A percentile compares a stretch with the other conserved stretches of the same genome.
phyloP scores from a whole-genome alignment of 2,797 vertebrate genomes.

The Erithacus rubecula region DNA sequence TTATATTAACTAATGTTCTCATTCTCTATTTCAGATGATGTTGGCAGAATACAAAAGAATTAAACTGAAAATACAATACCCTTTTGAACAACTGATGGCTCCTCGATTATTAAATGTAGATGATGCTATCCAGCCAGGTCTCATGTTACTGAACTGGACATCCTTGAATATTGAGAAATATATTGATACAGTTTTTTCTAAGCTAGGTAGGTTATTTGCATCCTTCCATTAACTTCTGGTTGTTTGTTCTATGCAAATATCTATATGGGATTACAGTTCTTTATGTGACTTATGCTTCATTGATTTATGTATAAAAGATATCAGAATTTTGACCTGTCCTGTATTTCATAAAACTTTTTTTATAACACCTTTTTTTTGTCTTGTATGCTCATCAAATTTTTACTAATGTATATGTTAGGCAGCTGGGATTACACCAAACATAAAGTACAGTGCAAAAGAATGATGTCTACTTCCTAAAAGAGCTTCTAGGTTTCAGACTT shows the following conservation, averaged over 20 bases:
- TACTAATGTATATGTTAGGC: not conserved
- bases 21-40: slow-evolving; percentile 79
- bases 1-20: not conserved
- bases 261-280: not conserved
- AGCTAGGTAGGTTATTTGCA: slow-evolving; percentile 78
- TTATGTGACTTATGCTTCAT: not conserved
- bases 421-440: not conserved
- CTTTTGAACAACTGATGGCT: slow-evolving; percentile 79
- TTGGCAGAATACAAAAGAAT: slow-evolving; percentile 88
- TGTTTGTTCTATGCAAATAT: not conserved
- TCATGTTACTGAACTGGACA: slow-evolving; percentile 87
- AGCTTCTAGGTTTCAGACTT: not conserved
- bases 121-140: slow-evolving; percentile 85
- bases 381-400: not conserved
- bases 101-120: slow-evolving; percentile 86
- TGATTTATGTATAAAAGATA: not conserved
- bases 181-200: slow-evolving; percentile 76
- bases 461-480: not conserved
- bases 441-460: not conserved
- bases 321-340: not conserved
- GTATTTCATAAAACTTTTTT: not conserved
- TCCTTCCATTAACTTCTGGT: not conserved
- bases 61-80: slow-evolving; percentile 83
- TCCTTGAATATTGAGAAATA: slow-evolving; percentile 90
- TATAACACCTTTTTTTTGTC: not conserved